phyloP scores from a whole-genome alignment of 2,797 vertebrate species.

The Rhabdophis nuchalis region DNA sequence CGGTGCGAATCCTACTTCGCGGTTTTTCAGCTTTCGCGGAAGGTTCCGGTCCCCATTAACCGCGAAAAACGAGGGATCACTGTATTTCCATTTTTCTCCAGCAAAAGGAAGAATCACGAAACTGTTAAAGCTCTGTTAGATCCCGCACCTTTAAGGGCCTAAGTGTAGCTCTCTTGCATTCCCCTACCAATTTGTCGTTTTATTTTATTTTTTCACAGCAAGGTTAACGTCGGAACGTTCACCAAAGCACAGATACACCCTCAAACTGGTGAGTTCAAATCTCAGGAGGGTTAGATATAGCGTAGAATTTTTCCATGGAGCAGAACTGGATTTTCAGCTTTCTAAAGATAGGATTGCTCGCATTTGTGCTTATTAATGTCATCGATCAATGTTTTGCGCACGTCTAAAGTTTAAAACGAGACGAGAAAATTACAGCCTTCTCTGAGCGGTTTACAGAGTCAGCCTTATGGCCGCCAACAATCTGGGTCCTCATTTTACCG shows the following conservation, averaged over 20 bases:
- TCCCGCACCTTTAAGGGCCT: neutral
- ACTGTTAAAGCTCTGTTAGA: neutral
- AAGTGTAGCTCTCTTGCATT: neutral
- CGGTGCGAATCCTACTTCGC: too few species aligned
- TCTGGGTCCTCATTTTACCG: too few species aligned
- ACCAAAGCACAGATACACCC: constrained; percentile 71
- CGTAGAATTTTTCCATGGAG: neutral
- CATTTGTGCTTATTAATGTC: neutral
- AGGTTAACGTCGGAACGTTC: constrained; percentile 52
- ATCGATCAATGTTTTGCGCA: neutral
- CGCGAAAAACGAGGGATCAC: too few species aligned
- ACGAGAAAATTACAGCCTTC: too few species aligned
- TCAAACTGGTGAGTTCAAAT: constrained; percentile 80
- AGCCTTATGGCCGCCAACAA: too few species aligned
- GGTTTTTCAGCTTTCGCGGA: too few species aligned
- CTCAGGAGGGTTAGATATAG: constrained; percentile 33
- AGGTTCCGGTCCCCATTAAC: too few species aligned
- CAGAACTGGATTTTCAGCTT: neutral
- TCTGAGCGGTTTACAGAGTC: too few species aligned
- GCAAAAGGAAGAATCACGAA: neutral
- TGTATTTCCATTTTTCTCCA: neutral
- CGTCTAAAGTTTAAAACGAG: neutral
- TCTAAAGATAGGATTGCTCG: neutral
- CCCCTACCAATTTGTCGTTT: constrained; percentile 21
- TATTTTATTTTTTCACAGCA: constrained; percentile 57